Percentiles rank a stretch among this genome's conserved stretches.
Evolutionary conservation across 2,113 vertebrate genomes (phyloP).

Genomic region (Clarias batrachus): DNA sequence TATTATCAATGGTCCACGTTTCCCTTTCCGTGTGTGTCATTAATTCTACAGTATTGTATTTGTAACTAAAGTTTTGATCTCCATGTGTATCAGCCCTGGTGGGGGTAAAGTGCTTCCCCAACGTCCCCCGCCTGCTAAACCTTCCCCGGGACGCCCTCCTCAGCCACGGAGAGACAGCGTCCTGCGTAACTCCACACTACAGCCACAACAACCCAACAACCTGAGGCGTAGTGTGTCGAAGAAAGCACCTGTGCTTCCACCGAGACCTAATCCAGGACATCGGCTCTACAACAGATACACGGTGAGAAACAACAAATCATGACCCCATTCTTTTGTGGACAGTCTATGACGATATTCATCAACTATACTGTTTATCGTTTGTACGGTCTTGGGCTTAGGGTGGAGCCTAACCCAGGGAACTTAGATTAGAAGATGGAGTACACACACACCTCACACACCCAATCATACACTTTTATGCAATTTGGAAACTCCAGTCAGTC

Average conservation of each 20-base stretch:
- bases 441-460: no score
- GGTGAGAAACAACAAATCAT: slow-evolving; percentile 67
- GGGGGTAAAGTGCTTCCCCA: slow-evolving; percentile 74
- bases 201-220: slow-evolving; percentile 52
- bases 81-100: slow-evolving; percentile 64
- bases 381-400: no score
- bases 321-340: background rate
- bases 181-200: slow-evolving; percentile 47
- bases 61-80: background rate
- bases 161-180: slow-evolving; percentile 69
- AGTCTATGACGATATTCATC: background rate
- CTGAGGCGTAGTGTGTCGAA: slow-evolving; percentile 71
- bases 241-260: slow-evolving; percentile 82
- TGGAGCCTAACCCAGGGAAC: no score
- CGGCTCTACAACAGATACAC: slow-evolving; percentile 91
- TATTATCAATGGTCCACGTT: background rate
- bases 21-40: background rate
- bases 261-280: slow-evolving; percentile 90
- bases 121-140: slow-evolving; percentile 78
- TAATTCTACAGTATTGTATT: background rate
- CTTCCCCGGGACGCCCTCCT: slow-evolving; percentile 81
- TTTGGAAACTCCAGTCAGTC: no score
- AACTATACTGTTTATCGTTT: no score
- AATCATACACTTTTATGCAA: no score
- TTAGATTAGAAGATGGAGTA: no score